Conservation (phyloP, 2,888 invertebrate genomes). For the Drosophila percnosoma region DNA sequence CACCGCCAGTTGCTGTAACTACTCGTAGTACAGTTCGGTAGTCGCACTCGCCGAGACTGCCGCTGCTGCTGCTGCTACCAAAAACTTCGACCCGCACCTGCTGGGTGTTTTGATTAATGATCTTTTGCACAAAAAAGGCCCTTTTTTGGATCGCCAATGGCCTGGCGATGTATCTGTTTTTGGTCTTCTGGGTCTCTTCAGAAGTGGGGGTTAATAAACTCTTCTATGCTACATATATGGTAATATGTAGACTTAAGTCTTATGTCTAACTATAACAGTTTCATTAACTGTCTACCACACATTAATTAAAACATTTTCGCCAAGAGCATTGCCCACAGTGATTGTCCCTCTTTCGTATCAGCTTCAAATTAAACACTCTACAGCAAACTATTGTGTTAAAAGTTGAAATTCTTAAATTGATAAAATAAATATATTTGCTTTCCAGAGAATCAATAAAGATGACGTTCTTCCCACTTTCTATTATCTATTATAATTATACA, state of each 20-base stretch:
- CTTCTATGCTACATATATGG: conserved; percentile 67
- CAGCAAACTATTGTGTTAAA: conserved; percentile 6
- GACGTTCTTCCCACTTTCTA: not conserved
- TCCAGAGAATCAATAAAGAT: not conserved
- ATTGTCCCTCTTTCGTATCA: conserved; percentile 38
- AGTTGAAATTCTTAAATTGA: not conserved
- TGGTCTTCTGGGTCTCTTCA: conserved; percentile 28
- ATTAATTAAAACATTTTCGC: conserved; percentile 77
- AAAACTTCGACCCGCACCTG: conserved; percentile 71
- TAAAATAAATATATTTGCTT: not conserved
- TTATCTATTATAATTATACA: not conserved
- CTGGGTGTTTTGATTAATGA: conserved; percentile 78
- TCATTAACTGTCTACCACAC: conserved; percentile 71
- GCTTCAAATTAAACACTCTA: conserved; percentile 43
- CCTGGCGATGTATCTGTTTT: conserved; percentile 6
- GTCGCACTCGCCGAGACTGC: conserved; percentile 50
- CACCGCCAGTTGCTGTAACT: conserved; percentile 32
- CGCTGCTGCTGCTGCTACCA: conserved; percentile 52
- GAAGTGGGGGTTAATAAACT: conserved; percentile 76
- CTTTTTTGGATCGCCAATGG: conserved; percentile 63
- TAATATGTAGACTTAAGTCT: conserved; percentile 52
- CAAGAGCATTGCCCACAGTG: conserved; percentile 54
- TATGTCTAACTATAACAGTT: conserved; percentile 75
- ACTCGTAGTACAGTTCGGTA: conserved; percentile 73
- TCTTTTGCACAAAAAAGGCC: conserved; percentile 60